A percentile compares a stretch with the other conserved stretches of the same genome.
phyloP scores from a whole-genome alignment of 2,888 invertebrate species.

The Cephus pulcher region DNA sequence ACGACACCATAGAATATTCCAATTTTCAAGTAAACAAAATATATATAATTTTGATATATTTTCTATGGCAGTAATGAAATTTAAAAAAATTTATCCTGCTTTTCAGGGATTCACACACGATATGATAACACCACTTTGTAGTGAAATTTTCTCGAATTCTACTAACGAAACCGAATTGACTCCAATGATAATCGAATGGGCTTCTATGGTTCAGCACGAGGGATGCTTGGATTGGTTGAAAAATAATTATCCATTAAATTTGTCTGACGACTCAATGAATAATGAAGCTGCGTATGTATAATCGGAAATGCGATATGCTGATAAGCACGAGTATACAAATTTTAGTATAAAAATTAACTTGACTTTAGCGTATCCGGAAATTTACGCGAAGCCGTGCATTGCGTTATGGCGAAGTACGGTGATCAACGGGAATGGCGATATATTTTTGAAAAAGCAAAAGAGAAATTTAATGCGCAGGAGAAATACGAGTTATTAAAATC shows the following conservation, averaged over 20 bases:
- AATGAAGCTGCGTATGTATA: not conserved
- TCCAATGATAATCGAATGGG: conserved; percentile 45
- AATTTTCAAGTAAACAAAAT: conserved; percentile 49
- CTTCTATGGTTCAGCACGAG: conserved; percentile 47
- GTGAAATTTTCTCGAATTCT: conserved; percentile 34
- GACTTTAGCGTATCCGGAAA: conserved; percentile 45
- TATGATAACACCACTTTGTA: conserved; percentile 46
- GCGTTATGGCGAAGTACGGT: conserved; percentile 51
- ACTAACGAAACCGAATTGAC: conserved; percentile 39
- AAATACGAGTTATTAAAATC: conserved; percentile 51
- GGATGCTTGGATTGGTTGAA: conserved; percentile 49
- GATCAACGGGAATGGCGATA: conserved; percentile 51
- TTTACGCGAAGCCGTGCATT: conserved; percentile 48
- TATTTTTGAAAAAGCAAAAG: conserved; percentile 39
- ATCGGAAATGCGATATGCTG: too few relatives aligned
- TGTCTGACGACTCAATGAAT: not conserved
- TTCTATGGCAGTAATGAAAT: not conserved
- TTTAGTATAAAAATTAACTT: not conserved
- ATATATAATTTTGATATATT: not conserved
- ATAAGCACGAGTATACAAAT: not conserved
- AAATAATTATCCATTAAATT: conserved; percentile 16
- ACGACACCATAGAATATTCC: conserved; percentile 48
- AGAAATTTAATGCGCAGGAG: conserved; percentile 44
- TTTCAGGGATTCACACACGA: conserved; percentile 48
- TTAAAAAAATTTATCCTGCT: not conserved